Evolutionary conservation across 2,888 invertebrate genomes (phyloP), one percentile per base, ranked within the genome.

Genomic region (Apamea sordens): DNA sequence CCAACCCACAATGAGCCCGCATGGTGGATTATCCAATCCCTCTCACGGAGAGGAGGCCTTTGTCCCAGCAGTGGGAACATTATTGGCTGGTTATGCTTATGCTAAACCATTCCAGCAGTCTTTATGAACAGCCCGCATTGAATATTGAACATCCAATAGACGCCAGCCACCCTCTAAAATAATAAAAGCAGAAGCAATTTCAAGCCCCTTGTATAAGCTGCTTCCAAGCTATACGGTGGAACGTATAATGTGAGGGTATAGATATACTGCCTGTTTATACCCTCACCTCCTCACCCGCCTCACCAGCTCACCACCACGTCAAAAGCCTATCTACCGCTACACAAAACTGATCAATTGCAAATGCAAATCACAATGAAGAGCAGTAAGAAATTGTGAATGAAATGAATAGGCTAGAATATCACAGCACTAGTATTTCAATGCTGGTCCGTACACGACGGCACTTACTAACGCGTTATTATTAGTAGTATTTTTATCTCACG

Each of bases 251-350:
- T 1, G 50, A 50, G 18, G 28, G 2, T 61, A 61, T 18, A 28
- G 28, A 61, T 61, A 8, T 61, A 36, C 24, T 65, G 41, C 18
- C 28, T 15, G 3, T 56, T 24, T 15, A 44, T 21, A 44, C 28
- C 68, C 28, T 47, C 21, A 44, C 44, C 21, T 28, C 11, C 28
- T 47, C 7, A 28, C 3, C 67, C n/a, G 44, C 68, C 28, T 47
- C 21, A 44, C 44, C 21, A 47, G 21, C 28, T 47, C 7, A 28
- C 3, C 67, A 2, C 18, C 2, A 41, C 8, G 18, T n/a, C 18
- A 10, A 18, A n/a, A 15, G 18, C n/a, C 15, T 1, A 11, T 21
- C 2, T 1, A 0, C 6, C 6, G 0, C 11, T 44, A n/a, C 18
- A 28, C 18, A n/a, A 44, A 67, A 67, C 10, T n/a, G n/a, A 41